Evolutionary conservation across 2,888 invertebrate genomes (phyloP).

Genomic region (Parascotia fuliginaria): DNA sequence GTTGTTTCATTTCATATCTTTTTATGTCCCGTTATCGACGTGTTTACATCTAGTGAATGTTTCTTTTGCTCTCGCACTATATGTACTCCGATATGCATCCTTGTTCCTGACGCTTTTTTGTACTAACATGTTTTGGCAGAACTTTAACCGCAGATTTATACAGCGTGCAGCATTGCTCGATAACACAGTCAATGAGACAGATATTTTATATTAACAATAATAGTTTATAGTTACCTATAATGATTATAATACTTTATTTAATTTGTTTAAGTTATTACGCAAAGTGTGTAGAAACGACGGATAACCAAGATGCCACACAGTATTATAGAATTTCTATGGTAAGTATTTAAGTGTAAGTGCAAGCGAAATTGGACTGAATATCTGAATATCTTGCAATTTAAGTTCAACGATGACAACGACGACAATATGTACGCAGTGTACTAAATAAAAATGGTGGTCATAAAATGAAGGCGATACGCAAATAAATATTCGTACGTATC

Average conservation of each 20-base stretch:
- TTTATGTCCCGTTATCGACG: slow-evolving; percentile 30
- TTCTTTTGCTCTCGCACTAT: slow-evolving; percentile 26
- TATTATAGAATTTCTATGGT: slow-evolving; percentile 70
- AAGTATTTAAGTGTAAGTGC: slow-evolving; percentile 45
- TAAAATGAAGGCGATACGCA: no score
- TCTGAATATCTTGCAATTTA: no score
- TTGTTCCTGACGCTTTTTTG: slow-evolving; percentile 26
- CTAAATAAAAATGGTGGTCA: no score
- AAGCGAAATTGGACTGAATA: no score
- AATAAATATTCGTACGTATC: no score
- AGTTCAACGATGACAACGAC: no score
- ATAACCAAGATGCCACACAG: slow-evolving; percentile 22
- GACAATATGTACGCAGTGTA: no score
- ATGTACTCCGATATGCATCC: background rate
- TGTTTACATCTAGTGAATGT: slow-evolving; percentile 23
- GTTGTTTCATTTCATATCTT: slow-evolving; percentile 43
- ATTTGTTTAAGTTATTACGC: slow-evolving; percentile 19
- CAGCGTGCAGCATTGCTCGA: slow-evolving; percentile 20
- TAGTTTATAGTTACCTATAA: slow-evolving; percentile 13
- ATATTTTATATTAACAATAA: slow-evolving; percentile 15
- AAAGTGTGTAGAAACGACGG: slow-evolving; percentile 9
- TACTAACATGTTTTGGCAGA: slow-evolving; percentile 35
- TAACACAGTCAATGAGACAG: slow-evolving; percentile 5
- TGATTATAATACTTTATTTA: slow-evolving; percentile 27
- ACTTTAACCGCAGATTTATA: slow-evolving; percentile 27